Base-by-base conservation (phyloP, 2,797 vertebrate species). In the Sarcoramphus papa region DNA sequence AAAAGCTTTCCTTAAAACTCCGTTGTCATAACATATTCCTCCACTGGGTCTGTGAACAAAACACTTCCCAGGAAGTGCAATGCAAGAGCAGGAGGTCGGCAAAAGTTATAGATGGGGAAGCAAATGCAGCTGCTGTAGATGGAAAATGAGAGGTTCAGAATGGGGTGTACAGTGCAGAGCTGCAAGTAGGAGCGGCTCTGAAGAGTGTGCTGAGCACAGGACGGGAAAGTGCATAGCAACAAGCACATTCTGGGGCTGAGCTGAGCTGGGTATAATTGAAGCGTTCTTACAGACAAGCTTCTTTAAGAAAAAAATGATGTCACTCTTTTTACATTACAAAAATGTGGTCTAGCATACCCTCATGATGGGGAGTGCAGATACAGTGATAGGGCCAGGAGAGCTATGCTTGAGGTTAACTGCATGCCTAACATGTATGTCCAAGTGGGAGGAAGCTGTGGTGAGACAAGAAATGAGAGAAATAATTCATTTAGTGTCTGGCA, bases 391-490 rank as follows among this genome's bases (percentile, higher is more conserved):
- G 88, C 82, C 28, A 50, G 53, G 60, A 88, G 85, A 81, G 77
- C 92, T 93, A 59, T 63, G 68, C 94, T 70, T n/a, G 93, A 89
- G 92, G 93, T 95, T 93, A 94, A 90, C 89, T 63, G 94, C 95
- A 97, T 96, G 91, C 92, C 95, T 95, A 92, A 92, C 94, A 95
- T 96, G 93, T 96, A 95, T 97, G 94, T 97, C 92, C 92, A 95
- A 97, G 97, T 97, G 97, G 97, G 97, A 98, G 97, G 97, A 96
- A 97, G 94, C 78, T 73, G 79, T 56, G 93, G 96, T 92, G 97
- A 98, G 96, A 92, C 93, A 63, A 90, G 93, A 93, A 96, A 96
- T 90, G 83, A 93, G 87, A 96, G 88, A 94, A 97, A 97, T 96
- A 96, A 97, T 90, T 98, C 82, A 95, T 84, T 94, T 85, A 62